phyloP scores from a whole-genome alignment of 2,113 vertebrate species.

The Osmerus eperlanus region DNA sequence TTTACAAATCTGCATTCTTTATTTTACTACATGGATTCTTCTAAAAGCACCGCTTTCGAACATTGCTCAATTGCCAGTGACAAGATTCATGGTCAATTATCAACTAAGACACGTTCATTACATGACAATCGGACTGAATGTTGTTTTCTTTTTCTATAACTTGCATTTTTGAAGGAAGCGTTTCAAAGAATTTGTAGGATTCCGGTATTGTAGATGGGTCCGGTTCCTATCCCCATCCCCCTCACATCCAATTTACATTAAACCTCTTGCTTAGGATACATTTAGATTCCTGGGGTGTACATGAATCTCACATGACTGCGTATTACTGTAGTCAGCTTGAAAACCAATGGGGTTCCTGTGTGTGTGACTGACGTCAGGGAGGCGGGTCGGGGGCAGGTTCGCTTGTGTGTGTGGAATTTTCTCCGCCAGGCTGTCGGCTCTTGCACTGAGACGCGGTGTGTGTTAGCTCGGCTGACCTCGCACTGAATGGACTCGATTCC shows the following conservation, averaged over 20 bases:
- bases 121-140: neutral
- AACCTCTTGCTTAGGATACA: conserved; percentile 38
- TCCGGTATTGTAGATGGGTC: conserved; percentile 44
- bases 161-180: conserved; percentile 58
- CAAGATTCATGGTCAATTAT: neutral
- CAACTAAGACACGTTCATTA: neutral
- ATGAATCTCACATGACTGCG: conserved; percentile 58
- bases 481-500: conserved; percentile 75
- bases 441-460: conserved; percentile 58
- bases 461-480: conserved; percentile 67
- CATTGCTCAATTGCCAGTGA: conserved; percentile 66
- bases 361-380: conserved; percentile 57
- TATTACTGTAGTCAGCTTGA: conserved; percentile 25
- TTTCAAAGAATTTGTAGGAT: conserved; percentile 25
- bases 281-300: conserved; percentile 50
- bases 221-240: conserved; percentile 34
- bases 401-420: conserved; percentile 39
- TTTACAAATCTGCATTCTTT: conserved; percentile 65
- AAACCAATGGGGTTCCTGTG: conserved; percentile 57
- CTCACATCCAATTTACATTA: conserved; percentile 41
- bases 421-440: conserved; percentile 57
- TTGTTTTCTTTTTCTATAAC: conserved; percentile 35
- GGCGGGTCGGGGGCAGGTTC: conserved; percentile 50
- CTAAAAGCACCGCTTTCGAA: conserved; percentile 71
- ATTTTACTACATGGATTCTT: conserved; percentile 68